Evolutionary conservation across 2,888 invertebrate genomes (phyloP).

Genomic region (Polydesmus complanatus): DNA sequence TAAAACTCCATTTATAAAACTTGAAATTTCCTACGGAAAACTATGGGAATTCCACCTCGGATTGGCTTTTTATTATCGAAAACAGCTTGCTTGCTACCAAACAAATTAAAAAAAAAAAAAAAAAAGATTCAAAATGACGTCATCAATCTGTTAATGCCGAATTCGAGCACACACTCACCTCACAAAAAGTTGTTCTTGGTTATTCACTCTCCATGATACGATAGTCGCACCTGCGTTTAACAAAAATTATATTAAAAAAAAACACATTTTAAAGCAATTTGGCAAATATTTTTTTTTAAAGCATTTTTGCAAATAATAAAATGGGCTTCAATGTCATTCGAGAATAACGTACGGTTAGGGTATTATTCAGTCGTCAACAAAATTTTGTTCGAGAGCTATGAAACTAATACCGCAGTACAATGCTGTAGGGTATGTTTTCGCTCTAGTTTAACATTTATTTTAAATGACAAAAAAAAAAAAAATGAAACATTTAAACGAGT

Average conservation of each 20-base stretch:
- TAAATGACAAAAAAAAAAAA: no score
- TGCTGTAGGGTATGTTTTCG: no score
- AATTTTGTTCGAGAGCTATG: no score
- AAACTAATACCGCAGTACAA: no score
- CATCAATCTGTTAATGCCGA: background rate
- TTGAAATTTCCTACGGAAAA: conserved; percentile 69
- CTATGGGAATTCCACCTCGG: conserved; percentile 89
- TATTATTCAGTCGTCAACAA: no score
- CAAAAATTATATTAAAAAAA: conserved; percentile 30
- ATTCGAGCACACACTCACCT: conserved; percentile 47
- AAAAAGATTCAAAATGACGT: background rate
- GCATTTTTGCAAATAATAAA: no score
- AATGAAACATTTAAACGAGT: no score
- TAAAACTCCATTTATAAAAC: background rate
- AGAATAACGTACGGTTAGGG: no score
- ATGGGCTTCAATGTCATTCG: no score
- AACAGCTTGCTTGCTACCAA: conserved; percentile 71
- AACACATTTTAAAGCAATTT: background rate
- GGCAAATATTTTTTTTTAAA: no score
- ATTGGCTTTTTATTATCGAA: conserved; percentile 94
- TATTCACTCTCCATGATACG: conserved; percentile 90
- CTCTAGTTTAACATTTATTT: no score
- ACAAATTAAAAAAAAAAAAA: background rate
- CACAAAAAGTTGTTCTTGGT: conserved; percentile 90
- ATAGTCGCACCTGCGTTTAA: conserved; percentile 96